A percentile compares a stretch with the other conserved stretches of the same genome.
Conservation (phyloP, 2,113 vertebrate species). For the Notarius quadriscutis region DNA sequence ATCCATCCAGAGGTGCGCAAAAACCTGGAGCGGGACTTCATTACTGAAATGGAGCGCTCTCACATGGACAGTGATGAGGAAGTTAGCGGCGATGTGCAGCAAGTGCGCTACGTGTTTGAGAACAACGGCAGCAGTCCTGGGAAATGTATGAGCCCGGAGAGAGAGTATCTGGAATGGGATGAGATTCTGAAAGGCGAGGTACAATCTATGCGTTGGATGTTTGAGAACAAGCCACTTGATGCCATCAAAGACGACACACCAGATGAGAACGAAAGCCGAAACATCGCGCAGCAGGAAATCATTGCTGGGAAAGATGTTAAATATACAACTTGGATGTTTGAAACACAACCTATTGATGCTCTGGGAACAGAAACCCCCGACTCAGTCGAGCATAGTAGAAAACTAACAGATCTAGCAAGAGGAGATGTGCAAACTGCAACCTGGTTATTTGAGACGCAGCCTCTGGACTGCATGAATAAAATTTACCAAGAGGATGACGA, state of each 20-base stretch:
- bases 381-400: constrained; percentile 60
- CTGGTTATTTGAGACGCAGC: constrained; percentile 84
- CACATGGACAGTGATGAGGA: constrained; percentile 63
- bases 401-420: constrained; percentile 73
- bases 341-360: constrained; percentile 80
- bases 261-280: constrained; percentile 69
- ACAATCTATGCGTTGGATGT: constrained; percentile 83
- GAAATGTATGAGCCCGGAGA: constrained; percentile 73
- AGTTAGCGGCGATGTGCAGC: constrained; percentile 73
- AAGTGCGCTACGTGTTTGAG: constrained; percentile 79
- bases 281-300: constrained; percentile 80
- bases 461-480: constrained; percentile 78
- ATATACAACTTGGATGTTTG: constrained; percentile 86
- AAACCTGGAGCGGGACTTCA: constrained; percentile 77
- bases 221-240: constrained; percentile 83
- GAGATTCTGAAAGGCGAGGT: constrained; percentile 87
- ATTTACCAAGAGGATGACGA: constrained; percentile 76
- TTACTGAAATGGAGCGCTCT: constrained; percentile 70
- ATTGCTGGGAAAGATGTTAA: constrained; percentile 81
- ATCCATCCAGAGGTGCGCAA: constrained; percentile 84
- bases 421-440: constrained; percentile 75
- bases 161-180: constrained; percentile 78
- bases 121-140: constrained; percentile 70
- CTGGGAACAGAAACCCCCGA: constrained; percentile 60
- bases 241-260: constrained; percentile 76